Conservation (phyloP, 1,140 invertebrate genomes). For the Drosophila biarmipes region DNA sequence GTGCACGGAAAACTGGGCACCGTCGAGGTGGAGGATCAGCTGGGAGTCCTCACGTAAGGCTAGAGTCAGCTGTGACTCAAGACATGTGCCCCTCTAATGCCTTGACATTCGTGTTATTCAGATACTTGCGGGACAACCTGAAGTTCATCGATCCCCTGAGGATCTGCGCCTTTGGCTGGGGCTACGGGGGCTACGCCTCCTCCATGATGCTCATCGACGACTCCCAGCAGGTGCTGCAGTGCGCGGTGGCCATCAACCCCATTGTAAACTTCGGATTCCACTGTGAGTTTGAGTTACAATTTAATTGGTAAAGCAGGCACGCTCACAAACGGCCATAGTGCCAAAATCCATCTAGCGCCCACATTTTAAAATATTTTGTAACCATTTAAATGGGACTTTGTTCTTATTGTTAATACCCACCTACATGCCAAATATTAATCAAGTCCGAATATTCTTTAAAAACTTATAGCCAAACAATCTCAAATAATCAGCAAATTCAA, state of each 20-base stretch:
- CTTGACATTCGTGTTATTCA: constrained; percentile 56
- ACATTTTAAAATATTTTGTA: too few relatives aligned
- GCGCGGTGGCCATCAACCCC: constrained; percentile 92
- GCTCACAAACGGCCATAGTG: too few relatives aligned
- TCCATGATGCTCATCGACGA: constrained; percentile 90
- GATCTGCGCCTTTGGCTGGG: constrained; percentile 90
- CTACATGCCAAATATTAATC: too few relatives aligned
- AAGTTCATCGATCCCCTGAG: constrained; percentile 90
- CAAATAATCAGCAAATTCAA: too few relatives aligned
- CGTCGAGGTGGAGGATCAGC: constrained; percentile 93
- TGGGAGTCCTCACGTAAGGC: constrained; percentile 90
- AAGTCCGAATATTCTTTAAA: too few relatives aligned
- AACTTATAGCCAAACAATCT: too few relatives aligned
- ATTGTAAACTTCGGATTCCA: constrained; percentile 92
- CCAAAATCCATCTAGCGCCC: too few relatives aligned
- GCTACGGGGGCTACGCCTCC: constrained; percentile 90
- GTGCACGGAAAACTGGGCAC: constrained; percentile 88
- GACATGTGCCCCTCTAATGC: not conserved
- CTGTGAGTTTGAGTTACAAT: constrained; percentile 86
- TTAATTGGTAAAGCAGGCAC: too few relatives aligned
- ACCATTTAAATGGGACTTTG: too few relatives aligned
- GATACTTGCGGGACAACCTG: constrained; percentile 89
- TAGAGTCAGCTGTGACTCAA: too few relatives aligned
- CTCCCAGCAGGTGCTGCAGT: constrained; percentile 89
- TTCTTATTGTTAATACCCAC: too few relatives aligned